Evolutionary conservation across 2,888 invertebrate genomes (phyloP).

Genomic region (Archips xylosteana): DNA sequence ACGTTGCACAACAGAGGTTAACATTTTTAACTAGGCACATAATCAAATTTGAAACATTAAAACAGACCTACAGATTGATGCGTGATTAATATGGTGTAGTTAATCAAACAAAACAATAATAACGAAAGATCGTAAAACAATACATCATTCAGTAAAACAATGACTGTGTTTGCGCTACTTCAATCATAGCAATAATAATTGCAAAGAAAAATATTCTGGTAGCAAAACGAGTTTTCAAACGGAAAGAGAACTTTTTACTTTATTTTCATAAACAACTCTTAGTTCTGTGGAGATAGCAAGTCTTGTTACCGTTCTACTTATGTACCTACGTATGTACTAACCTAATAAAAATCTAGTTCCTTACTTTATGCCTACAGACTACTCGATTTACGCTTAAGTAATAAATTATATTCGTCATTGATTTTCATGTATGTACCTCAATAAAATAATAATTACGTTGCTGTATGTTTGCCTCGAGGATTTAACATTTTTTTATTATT

Average conservation of each 20-base stretch:
- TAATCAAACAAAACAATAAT: slow-evolving; percentile 2
- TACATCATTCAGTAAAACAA: slow-evolving; percentile 4
- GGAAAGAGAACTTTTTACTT: not conserved
- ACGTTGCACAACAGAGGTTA: not conserved
- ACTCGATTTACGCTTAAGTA: no score
- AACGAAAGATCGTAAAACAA: slow-evolving; percentile 20
- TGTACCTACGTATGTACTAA: no score
- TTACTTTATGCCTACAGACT: no score
- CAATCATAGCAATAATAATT: slow-evolving; percentile 6
- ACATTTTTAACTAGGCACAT: not conserved
- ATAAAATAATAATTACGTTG: no score
- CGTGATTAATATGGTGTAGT: not conserved
- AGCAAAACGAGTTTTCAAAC: not conserved
- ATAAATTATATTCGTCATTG: no score
- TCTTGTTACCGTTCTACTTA: no score
- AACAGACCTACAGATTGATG: not conserved
- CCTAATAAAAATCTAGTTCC: no score
- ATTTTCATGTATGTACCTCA: no score
- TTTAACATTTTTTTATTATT: no score
- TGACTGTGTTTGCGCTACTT: slow-evolving; percentile 13
- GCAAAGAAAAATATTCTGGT: not conserved
- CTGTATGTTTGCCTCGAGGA: no score
- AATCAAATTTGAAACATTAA: not conserved
- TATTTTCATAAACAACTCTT: not conserved
- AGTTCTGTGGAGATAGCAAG: no score